Base-by-base conservation (phyloP, 2,888 invertebrate species). In the Oxytorus armatus region DNA sequence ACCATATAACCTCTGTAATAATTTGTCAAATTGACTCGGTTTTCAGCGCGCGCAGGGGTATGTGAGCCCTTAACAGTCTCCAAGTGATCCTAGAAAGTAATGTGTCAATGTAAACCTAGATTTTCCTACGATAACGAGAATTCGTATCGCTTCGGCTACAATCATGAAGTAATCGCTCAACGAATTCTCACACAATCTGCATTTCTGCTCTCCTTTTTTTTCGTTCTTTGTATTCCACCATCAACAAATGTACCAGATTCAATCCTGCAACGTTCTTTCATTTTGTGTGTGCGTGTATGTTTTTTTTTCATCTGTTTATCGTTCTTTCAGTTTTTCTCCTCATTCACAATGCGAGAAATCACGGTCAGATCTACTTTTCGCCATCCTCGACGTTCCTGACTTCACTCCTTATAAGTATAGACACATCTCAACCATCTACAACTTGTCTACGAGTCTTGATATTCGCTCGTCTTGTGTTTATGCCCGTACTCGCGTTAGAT, bases 321-420 rank as follows among this genome's bases (percentile, higher is more conserved):
- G 1, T 33, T 63, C 51, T 36, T 44, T 44, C 61, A 5, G 8
- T 33, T 3, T 42, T 5, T 76, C 11, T 69, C 21, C 44, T 76
- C 57, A 69, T 73, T 77, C 63, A 77, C 73, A 69, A 77, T 69
- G 25, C 77, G 73, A 80, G 80, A 80, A 80, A 80, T 80, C 80
- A 77, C 80, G 80, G 80, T 57, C 77, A 77, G 80, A 68, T 80
- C 80, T 65, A 80, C 77, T 80, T 80, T 80, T 80, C 77, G 73
- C 68, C n/a, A n/a, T 47, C 68, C 63, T 63, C 61, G 76, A 39
- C 29, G 59, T 49, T 66, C 76, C 23, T 51, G 73, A 80, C 80
- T 80, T 80, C 80, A 73, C 79, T 80, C 80, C 80, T 73, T 77
- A 80, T 80, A 77, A 25, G 74, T 44, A 33, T n/a, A 33, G 11